A percentile compares a stretch with the other conserved stretches of the same genome.
Evolutionary conservation across 2,888 invertebrate species (phyloP).

Genomic region (Cheilosia variabilis): DNA sequence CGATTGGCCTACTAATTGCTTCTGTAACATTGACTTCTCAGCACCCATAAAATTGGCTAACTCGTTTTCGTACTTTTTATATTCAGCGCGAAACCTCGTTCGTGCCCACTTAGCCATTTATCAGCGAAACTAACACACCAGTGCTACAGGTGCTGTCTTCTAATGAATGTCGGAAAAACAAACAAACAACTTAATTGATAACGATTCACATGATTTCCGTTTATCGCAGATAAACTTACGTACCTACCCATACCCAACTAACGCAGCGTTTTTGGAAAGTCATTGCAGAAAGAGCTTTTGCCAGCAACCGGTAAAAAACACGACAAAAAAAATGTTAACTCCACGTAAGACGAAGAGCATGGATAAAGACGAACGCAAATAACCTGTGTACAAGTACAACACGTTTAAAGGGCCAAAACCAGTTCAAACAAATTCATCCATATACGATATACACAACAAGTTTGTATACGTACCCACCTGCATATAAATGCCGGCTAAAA

Average conservation of each 20-base stretch:
- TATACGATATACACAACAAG: background rate
- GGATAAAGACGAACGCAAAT: constrained; percentile 1
- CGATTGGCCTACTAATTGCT: background rate
- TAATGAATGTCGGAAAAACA: background rate
- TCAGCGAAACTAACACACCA: background rate
- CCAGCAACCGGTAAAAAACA: background rate
- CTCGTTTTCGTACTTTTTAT: too few relatives aligned
- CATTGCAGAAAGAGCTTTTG: background rate
- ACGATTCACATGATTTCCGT: background rate
- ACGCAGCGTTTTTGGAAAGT: background rate
- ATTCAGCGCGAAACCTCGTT: too few relatives aligned
- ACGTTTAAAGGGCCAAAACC: background rate
- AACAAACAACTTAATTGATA: constrained; percentile 8
- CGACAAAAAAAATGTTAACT: background rate
- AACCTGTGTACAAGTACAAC: background rate
- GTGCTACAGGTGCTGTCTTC: background rate
- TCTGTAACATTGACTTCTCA: background rate
- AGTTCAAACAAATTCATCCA: background rate
- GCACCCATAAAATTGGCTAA: background rate
- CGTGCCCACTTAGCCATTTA: background rate
- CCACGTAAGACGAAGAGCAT: background rate
- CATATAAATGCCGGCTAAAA: background rate
- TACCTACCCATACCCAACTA: background rate
- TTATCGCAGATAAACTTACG: background rate
- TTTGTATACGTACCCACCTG: background rate